phyloP scores from a whole-genome alignment of 2,797 vertebrate species.

The Takifugu ocellatus region DNA sequence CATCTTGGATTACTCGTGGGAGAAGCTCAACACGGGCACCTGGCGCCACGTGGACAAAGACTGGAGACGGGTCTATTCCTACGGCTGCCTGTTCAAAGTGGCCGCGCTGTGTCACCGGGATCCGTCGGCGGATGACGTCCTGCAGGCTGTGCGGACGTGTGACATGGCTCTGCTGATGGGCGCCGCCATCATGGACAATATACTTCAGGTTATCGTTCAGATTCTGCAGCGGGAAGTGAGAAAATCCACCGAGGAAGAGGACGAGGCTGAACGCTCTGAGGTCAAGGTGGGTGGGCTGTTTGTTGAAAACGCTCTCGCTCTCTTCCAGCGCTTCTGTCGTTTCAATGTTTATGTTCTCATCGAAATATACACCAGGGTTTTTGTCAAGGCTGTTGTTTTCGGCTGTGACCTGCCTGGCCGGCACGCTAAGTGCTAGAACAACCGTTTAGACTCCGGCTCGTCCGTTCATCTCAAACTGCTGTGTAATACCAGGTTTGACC shows the following conservation, averaged over 20 bases:
- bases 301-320: not conserved
- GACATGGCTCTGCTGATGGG: constrained; percentile 91
- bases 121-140: constrained; percentile 31
- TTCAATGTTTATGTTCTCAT: not conserved
- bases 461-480: too few species aligned
- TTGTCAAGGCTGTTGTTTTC: too few species aligned
- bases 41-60: constrained; percentile 85
- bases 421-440: too few species aligned
- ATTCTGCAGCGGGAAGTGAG: constrained; percentile 71
- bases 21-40: constrained; percentile 84
- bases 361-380: too few species aligned
- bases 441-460: too few species aligned
- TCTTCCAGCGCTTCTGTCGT: not conserved
- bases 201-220: constrained; percentile 71
- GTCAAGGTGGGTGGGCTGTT: constrained; percentile 68
- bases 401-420: too few species aligned
- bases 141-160: constrained; percentile 77
- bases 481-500: too few species aligned
- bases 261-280: constrained; percentile 34
- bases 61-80: constrained; percentile 86
- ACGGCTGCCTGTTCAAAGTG: constrained; percentile 86
- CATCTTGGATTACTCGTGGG: constrained; percentile 86
- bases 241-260: constrained; percentile 27
- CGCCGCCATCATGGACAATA: constrained; percentile 76
- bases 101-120: constrained; percentile 69